Conservation (phyloP, 2,113 vertebrate genomes). For the Chionodraco myersi region DNA sequence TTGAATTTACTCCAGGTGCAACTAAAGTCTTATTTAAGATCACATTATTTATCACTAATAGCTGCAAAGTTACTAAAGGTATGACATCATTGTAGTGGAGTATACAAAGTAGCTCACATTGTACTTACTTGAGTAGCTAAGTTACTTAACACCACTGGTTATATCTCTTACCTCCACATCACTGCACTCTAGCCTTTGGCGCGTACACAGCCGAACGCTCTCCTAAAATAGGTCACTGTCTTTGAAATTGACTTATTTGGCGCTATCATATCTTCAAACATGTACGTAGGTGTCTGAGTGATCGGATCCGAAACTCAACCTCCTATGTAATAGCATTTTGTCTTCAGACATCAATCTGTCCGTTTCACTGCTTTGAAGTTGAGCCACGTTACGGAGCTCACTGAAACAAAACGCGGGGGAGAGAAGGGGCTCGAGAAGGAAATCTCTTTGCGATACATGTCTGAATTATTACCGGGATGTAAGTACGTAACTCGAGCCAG, state of each 20-base stretch:
- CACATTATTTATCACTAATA: no score
- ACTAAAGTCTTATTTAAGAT: no score
- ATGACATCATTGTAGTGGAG: no score
- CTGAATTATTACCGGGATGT: conserved; percentile 82
- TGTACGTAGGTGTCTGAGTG: conserved; percentile 54
- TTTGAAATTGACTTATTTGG: conserved; percentile 33
- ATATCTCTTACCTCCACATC: no score
- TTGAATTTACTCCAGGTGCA: no score
- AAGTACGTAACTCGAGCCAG: conserved; percentile 78
- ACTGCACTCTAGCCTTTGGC: conserved; percentile 1
- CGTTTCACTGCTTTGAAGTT: conserved; percentile 78
- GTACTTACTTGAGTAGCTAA: no score
- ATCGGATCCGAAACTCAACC: conserved; percentile 73
- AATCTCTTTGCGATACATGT: conserved; percentile 74
- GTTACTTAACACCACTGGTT: no score
- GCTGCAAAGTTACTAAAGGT: no score
- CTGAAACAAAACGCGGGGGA: conserved; percentile 71
- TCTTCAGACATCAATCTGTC: conserved; percentile 80
- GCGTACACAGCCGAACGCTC: conserved; percentile 2
- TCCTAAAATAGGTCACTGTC: background rate
- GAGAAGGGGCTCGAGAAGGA: conserved; percentile 51
- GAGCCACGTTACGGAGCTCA: conserved; percentile 74
- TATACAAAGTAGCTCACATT: no score
- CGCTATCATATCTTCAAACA: conserved; percentile 31
- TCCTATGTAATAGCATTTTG: conserved; percentile 77